phyloP scores from a whole-genome alignment of 2,113 vertebrate species.

The Triplophysa siluroides region DNA sequence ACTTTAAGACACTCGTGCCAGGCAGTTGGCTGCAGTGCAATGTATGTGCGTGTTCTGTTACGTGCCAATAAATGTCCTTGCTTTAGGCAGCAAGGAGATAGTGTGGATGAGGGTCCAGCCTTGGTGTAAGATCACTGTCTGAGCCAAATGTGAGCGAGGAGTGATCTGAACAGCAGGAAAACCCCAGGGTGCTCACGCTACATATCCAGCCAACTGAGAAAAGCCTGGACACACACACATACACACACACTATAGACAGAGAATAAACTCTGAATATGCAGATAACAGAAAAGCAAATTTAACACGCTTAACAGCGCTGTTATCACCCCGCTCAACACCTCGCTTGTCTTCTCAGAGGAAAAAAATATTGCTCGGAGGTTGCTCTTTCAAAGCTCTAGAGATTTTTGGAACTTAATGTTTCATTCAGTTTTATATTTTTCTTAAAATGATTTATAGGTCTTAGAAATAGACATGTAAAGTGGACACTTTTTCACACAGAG shows the following conservation, averaged over 20 bases:
- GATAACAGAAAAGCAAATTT: conserved; percentile 1
- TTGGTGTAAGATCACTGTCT: conserved; percentile 21
- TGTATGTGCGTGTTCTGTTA: conserved; percentile 22
- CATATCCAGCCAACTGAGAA: conserved; percentile 30
- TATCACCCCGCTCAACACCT: conserved; percentile 17
- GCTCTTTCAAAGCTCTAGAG: not conserved
- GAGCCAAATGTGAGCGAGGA: conserved; percentile 37
- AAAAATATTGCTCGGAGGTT: no score
- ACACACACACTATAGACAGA: conserved; percentile 19
- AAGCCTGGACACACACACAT: conserved; percentile 20
- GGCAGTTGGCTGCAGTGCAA: conserved; percentile 24
- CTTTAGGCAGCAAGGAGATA: conserved; percentile 22
- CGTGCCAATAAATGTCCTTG: conserved; percentile 8
- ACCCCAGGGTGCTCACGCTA: conserved; percentile 34
- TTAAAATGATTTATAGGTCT: no score
- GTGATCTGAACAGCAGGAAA: conserved; percentile 53
- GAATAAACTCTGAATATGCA: conserved; percentile 2
- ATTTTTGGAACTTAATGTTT: no score
- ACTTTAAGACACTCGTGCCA: conserved; percentile 34
- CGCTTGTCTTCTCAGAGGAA: not conserved
- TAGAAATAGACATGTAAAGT: no score
- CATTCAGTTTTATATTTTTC: no score
- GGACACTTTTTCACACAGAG: no score
- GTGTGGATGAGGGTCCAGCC: conserved; percentile 37
- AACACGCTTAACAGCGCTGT: conserved; percentile 14